These are phyloP conservation scores for Agriotes lineatus DNA, from an alignment of 2,888 invertebrate genomes.

Conservation along the genomic window DNA sequence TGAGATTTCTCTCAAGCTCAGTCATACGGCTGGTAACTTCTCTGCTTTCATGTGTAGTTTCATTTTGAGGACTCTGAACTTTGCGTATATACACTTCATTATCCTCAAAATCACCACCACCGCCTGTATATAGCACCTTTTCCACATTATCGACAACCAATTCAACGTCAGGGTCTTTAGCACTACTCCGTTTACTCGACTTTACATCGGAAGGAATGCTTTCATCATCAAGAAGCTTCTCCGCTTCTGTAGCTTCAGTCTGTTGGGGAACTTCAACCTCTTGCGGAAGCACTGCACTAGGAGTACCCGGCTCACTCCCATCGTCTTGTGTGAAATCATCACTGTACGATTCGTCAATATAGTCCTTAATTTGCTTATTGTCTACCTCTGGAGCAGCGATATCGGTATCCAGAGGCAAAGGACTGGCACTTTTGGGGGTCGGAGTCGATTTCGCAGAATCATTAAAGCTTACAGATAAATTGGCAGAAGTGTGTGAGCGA, in stretches of 20 bases:
- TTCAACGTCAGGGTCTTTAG: too few relatives aligned
- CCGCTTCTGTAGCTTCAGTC: too few relatives aligned
- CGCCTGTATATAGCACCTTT: too few relatives aligned
- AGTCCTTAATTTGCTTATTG: conserved; percentile 43
- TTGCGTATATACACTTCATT: background rate
- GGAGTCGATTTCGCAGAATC: conserved; percentile 59
- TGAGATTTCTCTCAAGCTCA: conserved; percentile 46
- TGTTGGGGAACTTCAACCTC: background rate
- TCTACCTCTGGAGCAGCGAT: conserved; percentile 12
- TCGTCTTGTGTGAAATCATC: conserved; percentile 61
- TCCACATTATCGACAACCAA: background rate
- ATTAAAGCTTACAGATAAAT: conserved; percentile 58
- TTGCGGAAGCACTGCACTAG: background rate
- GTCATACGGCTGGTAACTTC: too few relatives aligned
- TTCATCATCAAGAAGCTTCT: too few relatives aligned
- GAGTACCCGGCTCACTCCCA: conserved; percentile 37
- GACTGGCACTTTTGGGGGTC: conserved; percentile 63
- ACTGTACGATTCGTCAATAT: conserved; percentile 55
- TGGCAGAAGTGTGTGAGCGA: conserved; percentile 63
- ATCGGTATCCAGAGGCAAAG: conserved; percentile 59
- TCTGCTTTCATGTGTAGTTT: too few relatives aligned
- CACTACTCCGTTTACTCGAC: too few relatives aligned
- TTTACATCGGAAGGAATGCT: too few relatives aligned
- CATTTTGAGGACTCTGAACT: conserved; percentile 24
- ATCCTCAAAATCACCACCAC: too few relatives aligned